A percentile compares a stretch with the other conserved stretches of the same genome.
Evolutionary conservation across 2,113 vertebrate genomes (phyloP).

Genomic region (Carassius auratus): DNA sequence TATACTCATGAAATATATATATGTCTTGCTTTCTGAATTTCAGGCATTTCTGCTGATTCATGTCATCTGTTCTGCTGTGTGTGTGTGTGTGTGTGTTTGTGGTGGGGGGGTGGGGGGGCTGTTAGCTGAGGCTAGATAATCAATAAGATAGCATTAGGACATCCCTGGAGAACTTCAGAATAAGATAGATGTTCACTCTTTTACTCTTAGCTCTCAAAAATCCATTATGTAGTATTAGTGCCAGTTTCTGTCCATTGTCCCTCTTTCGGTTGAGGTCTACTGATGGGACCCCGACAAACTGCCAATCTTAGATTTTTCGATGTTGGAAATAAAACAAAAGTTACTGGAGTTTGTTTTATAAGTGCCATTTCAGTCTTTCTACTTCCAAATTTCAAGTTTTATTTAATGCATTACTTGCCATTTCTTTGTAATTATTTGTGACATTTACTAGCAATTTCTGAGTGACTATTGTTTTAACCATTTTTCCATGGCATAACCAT

Average conservation of each 20-base stretch:
- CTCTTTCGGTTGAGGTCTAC: neutral
- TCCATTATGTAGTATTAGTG: neutral
- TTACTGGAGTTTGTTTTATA: neutral
- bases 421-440: too few species aligned
- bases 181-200: conserved; percentile 1
- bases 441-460: neutral
- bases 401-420: neutral
- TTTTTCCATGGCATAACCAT: neutral
- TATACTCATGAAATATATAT: neutral
- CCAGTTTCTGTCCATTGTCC: neutral
- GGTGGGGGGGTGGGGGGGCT: too few species aligned
- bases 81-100: neutral
- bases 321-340: neutral
- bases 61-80: neutral
- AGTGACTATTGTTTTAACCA: neutral
- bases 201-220: conserved; percentile 6
- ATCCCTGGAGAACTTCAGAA: conserved; percentile 7
- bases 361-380: neutral
- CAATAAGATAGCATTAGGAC: conserved; percentile 35
- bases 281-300: neutral
- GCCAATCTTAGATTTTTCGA: neutral
- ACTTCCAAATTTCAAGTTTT: neutral
- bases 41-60: neutral
- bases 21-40: neutral
- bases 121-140: conserved; percentile 26